Evolutionary conservation across 2,888 invertebrate genomes (phyloP), one percentile per base, ranked within the genome.

Genomic region (Rotaria magnacalcarata): DNA sequence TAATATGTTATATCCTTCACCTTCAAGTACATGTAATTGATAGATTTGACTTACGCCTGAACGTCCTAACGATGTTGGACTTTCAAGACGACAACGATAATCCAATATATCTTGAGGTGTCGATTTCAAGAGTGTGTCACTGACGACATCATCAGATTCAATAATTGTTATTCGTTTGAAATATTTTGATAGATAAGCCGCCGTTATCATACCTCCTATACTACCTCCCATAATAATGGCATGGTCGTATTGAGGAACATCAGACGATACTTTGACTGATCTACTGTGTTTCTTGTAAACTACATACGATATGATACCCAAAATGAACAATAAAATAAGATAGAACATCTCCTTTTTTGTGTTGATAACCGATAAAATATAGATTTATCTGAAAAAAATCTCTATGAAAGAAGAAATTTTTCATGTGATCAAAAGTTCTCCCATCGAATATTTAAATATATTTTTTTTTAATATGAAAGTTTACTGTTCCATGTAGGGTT

Each of bases 81-180:
- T n/a, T 47, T 43, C n/a, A n/a, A 80, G n/a, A n/a, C n/a, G 21
- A 80, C 80, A 80, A 21, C 80, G 80, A 47, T 80, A 80, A n/a
- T 80, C 47, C n/a, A 80, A 47, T n/a, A 80, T 5, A 14, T 80
- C 47, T n/a, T 80, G 21, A 47, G 24, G 0, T 24, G 47, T 47
- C n/a, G 80, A 80, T 14, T 80, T 43, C 80, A 80, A 47, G 14
- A 80, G 34, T 19, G 5, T 80, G 6, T 80, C 80, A 47, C 47
- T 80, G 14, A 80, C 14, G 0, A 80, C 43, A 80, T 80, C 80
- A 47, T 80, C 80, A 24, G 2, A 5, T 47, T 80, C 80, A 24
- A 80, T 80, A 8, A 80, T 80, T 24, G 80, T 80, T 47, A 80
- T 80, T 24, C 80, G 80, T 80, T 80, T 80, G 14, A 80, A 80